Evolutionary conservation across 2,113 vertebrate genomes (phyloP), one percentile per base, ranked within the genome.

Genomic region (Vimba vimba): DNA sequence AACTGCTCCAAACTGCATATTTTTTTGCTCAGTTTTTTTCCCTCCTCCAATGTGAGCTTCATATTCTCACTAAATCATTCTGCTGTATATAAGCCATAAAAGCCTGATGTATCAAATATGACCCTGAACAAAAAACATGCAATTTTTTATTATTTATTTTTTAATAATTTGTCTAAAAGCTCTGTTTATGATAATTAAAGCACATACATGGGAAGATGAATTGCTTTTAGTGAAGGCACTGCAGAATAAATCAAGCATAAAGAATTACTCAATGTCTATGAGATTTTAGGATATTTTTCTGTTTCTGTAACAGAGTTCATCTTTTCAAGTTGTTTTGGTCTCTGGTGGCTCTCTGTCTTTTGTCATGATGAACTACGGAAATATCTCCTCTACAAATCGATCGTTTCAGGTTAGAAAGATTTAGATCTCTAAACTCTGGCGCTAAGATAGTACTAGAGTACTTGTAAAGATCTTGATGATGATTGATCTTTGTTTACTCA

Each of bases 321-420:
- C 84, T 36, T n/a, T 85, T 57, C 84, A 85, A 85, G 27, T 59
- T 4, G 62, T 79, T 66, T 59, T 85, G 60, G 47, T 23, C 15
- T 85, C 84, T 79, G 27, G 47, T 79, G 15, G 30, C 6, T 9
- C 0, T 11, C 8, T 13, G 7, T 79, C 75, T 21, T 71, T 79
- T n/a, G 15, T 79, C 23, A 36, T 85, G 30, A 69, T 85, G 45
- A 69, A 79, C 23, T 85, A 85, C 27, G 62, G n/a, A 7, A 45
- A 45, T 15, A 76, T 76, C n/a, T 45, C 12, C 13, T 36, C 73
- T 50, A 76, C 45, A 3, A 0, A 39, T 25, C 64, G 15, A 43
- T 0, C 2, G 0, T 19, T 45, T 43, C 76, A 64, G 75, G 17
- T 85, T 57, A 50, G 55, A 66, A 17, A 66, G 9, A 17, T 7